Evolutionary conservation across 2,113 vertebrate species (phyloP).

Genomic region (Tangachromis dhanisi): DNA sequence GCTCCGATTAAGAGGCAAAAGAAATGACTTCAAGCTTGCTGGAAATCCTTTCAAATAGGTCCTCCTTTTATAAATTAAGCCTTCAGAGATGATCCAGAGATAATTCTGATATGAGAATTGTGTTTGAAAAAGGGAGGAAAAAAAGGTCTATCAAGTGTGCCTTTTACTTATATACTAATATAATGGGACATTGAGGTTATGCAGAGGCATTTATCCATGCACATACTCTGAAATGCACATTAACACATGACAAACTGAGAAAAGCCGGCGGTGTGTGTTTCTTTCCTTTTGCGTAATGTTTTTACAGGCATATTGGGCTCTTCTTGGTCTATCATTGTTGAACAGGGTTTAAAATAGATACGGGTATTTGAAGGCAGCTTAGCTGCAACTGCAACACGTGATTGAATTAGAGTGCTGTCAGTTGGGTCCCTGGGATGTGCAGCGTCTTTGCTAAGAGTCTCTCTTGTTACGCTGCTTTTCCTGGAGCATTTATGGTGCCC

Average conservation of each 20-base stretch:
- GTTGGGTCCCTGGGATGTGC: constrained; percentile 44
- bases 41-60: background rate
- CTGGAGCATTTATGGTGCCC: background rate
- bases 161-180: background rate
- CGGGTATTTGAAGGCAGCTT: constrained; percentile 57
- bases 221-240: background rate
- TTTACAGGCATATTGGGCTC: constrained; percentile 56
- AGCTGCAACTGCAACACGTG: constrained; percentile 46
- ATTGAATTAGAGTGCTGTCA: constrained; percentile 64
- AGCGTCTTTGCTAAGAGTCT: background rate
- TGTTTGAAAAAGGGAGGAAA: background rate
- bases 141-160: background rate
- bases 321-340: constrained; percentile 49
- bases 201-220: background rate
- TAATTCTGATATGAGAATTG: background rate
- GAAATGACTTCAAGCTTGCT: background rate
- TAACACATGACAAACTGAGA: background rate
- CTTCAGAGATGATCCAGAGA: background rate
- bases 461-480: constrained; percentile 18
- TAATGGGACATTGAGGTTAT: background rate
- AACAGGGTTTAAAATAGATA: constrained; percentile 53
- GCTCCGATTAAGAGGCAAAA: constrained; percentile 15
- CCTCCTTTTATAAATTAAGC: background rate
- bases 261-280: constrained; percentile 19
- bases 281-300: constrained; percentile 49